Percentiles rank a stretch among this genome's conserved stretches.
Evolutionary conservation across 64 coral and sea anemone species (phyloP).

Genomic region (Platygyra sinensis): DNA sequence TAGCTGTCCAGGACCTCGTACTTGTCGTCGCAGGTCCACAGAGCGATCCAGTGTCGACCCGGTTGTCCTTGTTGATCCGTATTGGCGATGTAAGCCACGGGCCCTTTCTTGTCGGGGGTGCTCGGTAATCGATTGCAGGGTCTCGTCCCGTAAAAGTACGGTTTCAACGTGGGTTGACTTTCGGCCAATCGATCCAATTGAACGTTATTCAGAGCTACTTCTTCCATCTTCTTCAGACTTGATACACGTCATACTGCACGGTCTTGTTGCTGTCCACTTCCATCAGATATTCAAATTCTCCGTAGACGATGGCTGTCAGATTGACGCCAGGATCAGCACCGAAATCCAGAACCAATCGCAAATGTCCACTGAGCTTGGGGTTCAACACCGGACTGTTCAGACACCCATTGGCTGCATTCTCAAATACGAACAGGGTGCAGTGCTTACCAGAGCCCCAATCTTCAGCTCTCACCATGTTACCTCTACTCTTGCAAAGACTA

Average conservation of each 20-base stretch:
- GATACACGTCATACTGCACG: not conserved
- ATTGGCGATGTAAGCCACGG: too few species aligned
- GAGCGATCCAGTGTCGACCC: too few species aligned
- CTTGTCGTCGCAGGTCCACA: too few species aligned
- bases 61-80: too few species aligned
- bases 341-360: not conserved
- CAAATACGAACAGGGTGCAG: conserved; percentile 29
- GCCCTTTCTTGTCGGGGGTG: too few species aligned
- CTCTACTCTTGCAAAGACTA: not conserved
- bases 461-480: conserved; percentile 19
- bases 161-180: too few species aligned
- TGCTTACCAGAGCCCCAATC: conserved; percentile 7
- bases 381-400: not conserved
- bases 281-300: conserved; percentile 52
- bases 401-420: conserved; percentile 33
- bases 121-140: too few species aligned
- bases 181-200: too few species aligned
- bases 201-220: too few species aligned
- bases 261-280: not conserved
- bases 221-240: too few species aligned
- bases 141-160: too few species aligned
- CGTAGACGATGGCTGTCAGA: conserved; percentile 24
- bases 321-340: not conserved
- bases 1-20: too few species aligned
- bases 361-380: not conserved